Evolutionary conservation across 2,113 vertebrate species (phyloP).

Genomic region (Meriones unguiculatus): DNA sequence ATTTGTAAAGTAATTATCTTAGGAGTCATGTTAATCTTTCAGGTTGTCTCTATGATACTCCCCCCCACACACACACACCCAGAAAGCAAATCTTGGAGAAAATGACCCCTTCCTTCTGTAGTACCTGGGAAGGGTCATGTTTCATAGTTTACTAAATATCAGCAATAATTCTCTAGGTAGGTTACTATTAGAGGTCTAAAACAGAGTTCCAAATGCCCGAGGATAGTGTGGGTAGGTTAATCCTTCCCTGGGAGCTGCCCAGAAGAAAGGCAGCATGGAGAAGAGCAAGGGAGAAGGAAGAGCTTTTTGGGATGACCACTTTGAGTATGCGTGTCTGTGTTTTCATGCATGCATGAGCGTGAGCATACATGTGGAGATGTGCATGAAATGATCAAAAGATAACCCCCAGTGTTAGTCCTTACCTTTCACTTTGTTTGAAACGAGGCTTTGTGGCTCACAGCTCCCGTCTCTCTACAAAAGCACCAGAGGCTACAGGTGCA

Average conservation of each 20-base stretch:
- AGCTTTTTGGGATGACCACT: not conserved
- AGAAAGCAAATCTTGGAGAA: not conserved
- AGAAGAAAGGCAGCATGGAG: not conserved
- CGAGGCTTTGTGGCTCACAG: not conserved
- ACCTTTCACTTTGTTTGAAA: not conserved
- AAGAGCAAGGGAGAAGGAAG: not conserved
- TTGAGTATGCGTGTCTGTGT: not conserved
- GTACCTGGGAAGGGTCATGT: not conserved
- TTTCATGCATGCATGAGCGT: not conserved
- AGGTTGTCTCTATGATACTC: not conserved
- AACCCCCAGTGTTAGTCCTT: not conserved
- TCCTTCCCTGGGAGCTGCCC: not conserved
- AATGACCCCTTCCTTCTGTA: not conserved
- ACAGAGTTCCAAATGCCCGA: not conserved
- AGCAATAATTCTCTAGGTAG: not conserved
- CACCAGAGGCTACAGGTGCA: too few relatives aligned
- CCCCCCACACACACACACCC: rapidly evolving
- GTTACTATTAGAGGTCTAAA: not conserved
- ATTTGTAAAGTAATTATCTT: not conserved
- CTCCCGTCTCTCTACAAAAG: not conserved
- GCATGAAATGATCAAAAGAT: not conserved
- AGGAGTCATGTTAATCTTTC: not conserved
- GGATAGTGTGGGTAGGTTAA: rapidly evolving
- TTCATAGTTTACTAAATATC: not conserved
- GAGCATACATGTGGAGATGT: too few relatives aligned